Base-by-base conservation (phyloP, 2,797 vertebrate genomes). In the Acipenser transmontanus region DNA sequence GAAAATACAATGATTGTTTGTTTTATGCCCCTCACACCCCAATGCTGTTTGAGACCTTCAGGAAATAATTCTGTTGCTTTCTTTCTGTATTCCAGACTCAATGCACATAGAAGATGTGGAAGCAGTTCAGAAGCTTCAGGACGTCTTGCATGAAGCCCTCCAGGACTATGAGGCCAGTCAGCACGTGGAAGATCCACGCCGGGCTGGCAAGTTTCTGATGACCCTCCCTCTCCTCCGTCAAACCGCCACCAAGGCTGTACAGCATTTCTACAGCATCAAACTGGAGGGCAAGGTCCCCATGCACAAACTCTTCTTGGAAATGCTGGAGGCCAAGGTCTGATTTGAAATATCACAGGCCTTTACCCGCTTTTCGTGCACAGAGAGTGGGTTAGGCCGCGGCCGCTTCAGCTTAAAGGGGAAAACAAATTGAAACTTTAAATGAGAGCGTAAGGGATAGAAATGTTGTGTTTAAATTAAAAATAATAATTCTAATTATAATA, bases 231-330 rank as follows among this genome's bases (percentile, higher is more conserved):
- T 99, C 67, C 94, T 99, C 73, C 90, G 97, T 80, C 97, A 99
- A 92, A 99, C 96, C 20, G 94, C 97, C 81, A 97, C 95, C 82
- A 98, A 97, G 91, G 97, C 97, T 0, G 97, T 99, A 85, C 97
- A 99, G 84, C 97, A 99, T 83, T 99, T 99, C 92, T 99, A 99
- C 93, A 98, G 94, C 92, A 96, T 99, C 91, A 99, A 99, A 90
- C 95, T 98, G 76, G 95, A 99, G 85, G 97, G 97, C 84, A 99
- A 99, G 85, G 97, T 99, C 79, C 97, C 97, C 85, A 99, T 99
- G 97, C 97, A 99, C 94, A 99, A 99, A 99, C 96, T 99, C 79
- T 99, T 99, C 93, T 88, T 99, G 94, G 97, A 99, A 94, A 95
- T 99, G 89, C 93, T 99, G 83, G 97, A 99, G 88, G 97, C 97